phyloP scores from a whole-genome alignment of 2,113 vertebrate species.

The Diadophis punctatus region DNA sequence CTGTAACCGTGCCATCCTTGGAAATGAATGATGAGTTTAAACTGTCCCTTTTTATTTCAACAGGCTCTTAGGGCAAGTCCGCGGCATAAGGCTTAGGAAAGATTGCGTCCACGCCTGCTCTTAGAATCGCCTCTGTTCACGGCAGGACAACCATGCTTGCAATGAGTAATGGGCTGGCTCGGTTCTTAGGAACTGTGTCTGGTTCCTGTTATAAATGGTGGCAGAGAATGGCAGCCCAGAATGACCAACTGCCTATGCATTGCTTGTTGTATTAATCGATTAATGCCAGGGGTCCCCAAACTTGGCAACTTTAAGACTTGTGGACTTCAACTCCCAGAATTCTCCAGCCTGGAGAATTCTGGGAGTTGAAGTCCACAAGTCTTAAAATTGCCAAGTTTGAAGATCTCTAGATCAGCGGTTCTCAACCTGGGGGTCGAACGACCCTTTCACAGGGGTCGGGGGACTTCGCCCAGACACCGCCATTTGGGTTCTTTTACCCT shows the following conservation, averaged over 20 bases:
- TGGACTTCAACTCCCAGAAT: no score
- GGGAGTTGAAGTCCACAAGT: no score
- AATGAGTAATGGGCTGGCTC: neutral
- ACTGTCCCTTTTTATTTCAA: conserved; percentile 35
- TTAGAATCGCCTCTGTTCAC: neutral
- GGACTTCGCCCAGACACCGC: no score
- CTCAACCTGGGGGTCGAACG: no score
- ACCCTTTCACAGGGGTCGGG: no score
- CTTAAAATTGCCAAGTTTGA: no score
- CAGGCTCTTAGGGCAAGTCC: neutral
- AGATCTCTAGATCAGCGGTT: no score
- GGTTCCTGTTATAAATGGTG: neutral
- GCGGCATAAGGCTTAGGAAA: neutral
- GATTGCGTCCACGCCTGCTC: neutral
- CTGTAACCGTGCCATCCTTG: conserved; percentile 31
- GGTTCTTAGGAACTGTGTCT: neutral
- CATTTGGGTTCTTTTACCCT: no score
- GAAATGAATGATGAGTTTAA: conserved; percentile 14
- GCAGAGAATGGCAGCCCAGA: neutral
- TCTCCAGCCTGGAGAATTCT: no score
- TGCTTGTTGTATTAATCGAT: conserved; percentile 14
- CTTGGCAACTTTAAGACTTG: no score
- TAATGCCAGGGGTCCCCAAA: no score
- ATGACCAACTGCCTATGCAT: conserved; percentile 20
- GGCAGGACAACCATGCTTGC: neutral